Base-by-base conservation (phyloP, 1,140 invertebrate genomes). In the Achroia grisella region DNA sequence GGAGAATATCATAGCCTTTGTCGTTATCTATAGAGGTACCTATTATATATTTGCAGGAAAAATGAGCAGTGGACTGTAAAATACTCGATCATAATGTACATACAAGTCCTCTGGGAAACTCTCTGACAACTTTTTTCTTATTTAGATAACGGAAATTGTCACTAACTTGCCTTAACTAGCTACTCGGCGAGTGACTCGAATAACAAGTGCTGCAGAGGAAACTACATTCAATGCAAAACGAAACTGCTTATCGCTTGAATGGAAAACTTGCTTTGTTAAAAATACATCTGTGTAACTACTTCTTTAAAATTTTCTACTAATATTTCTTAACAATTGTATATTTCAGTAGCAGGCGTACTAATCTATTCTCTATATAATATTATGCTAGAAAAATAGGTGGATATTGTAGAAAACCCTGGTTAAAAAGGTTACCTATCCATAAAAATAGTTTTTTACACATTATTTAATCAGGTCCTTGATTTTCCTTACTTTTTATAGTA, bases 51-150 rank as follows among this genome's bases (percentile, higher is more conserved):
- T 41, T 39, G 32, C 47, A n/a, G 39, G 42, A 32, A 42, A 43
- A 52, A 46, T 39, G 48, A 53, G 52, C 54, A 57, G 39, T 48
- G 49, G 30, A 42, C 62, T 59, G 49, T 48, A 55, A 59, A 66
- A 66, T 59, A 56, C 59, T 55, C 44, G 53, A 62, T 51, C 44
- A 55, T 44, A 51, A 59, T 52, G 34, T 47, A 53, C 48, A 55
- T 27, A 48, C 13, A 35, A 53, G 37, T 14, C 48, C 45, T 47
- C 37, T 27, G 29, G 44, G n/a, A n/a, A 45, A 44, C 48, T 33
- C 35, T 33, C 42, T 36, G 44, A 42, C 44, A 53, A 44, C 42
- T 59, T 51, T 37, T 53, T 54, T 48, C 51, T 42, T 56, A 51
- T 56, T 46, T 52, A 47, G 46, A 44, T 44, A 41, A 45, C 43